Evolutionary conservation across 2,797 vertebrate species (phyloP).

Genomic region (Diceros bicornis): DNA sequence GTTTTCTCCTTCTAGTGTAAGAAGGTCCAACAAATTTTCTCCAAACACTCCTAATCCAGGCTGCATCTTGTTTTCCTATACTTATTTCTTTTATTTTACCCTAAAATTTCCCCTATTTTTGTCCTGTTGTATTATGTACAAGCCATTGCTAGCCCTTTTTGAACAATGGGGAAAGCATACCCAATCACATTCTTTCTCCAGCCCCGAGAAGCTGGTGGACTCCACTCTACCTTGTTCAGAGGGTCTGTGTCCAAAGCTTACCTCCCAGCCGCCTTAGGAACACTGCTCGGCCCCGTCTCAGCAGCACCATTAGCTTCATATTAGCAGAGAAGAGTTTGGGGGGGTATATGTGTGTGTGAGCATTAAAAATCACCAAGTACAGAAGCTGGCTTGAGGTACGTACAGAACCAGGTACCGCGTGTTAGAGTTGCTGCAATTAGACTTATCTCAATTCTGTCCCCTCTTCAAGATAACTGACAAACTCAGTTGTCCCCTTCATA

Average conservation of each 20-base stretch:
- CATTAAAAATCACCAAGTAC: not conserved
- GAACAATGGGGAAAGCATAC: not conserved
- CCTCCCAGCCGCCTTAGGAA: not conserved
- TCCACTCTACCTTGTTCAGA: not conserved
- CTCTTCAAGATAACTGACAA: not conserved
- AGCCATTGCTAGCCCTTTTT: not conserved
- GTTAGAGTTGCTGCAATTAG: not conserved
- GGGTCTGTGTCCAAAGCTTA: not conserved
- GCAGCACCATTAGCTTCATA: not conserved
- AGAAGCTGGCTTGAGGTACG: not conserved
- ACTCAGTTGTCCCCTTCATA: not conserved
- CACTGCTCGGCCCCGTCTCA: not conserved
- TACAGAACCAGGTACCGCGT: not conserved
- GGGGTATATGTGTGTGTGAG: not conserved
- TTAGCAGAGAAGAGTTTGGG: not conserved
- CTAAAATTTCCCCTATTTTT: not conserved
- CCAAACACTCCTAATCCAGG: not conserved
- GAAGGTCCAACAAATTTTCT: not conserved
- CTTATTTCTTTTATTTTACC: conserved; percentile 40
- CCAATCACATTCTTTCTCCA: not conserved
- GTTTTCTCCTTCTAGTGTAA: conserved; percentile 44
- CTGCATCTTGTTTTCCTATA: not conserved
- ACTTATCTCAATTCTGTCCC: not conserved
- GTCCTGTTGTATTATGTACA: not conserved
- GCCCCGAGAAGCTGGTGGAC: not conserved